A percentile compares a stretch with the other conserved stretches of the same genome.
These are phyloP conservation scores for Danio kyathit DNA, from an alignment of 2,797 vertebrate genomes.

Conservation along the genomic window DNA sequence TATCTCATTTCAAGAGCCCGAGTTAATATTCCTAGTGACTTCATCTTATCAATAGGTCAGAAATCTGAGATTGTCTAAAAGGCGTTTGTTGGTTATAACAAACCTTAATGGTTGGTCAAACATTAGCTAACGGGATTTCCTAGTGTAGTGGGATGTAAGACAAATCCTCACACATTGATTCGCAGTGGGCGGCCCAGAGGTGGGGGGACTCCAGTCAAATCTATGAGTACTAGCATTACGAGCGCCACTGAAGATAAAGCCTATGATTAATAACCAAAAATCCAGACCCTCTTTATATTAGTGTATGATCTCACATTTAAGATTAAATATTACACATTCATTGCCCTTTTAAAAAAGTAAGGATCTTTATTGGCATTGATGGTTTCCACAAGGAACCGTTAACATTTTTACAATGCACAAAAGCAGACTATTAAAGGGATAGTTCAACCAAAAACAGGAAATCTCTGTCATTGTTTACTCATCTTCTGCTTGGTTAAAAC, in stretches of 20 bases:
- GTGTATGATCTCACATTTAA: background rate
- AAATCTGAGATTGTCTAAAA: background rate
- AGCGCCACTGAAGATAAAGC: slow-evolving; percentile 4
- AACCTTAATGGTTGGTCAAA: background rate
- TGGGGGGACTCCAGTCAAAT: background rate
- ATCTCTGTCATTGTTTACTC: no score
- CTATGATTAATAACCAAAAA: background rate
- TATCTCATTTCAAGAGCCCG: slow-evolving; percentile 10
- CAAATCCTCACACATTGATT: background rate
- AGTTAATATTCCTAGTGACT: background rate
- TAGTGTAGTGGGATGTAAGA: background rate
- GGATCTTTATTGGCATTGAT: no score
- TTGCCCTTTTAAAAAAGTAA: no score
- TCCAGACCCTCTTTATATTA: background rate
- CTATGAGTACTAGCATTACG: background rate
- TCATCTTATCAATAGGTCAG: slow-evolving; percentile 11
- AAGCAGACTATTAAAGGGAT: no score
- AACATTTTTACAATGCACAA: no score
- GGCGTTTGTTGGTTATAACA: background rate
- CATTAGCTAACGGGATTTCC: background rate
- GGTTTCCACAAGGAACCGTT: no score
- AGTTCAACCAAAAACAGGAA: no score
- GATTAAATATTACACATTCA: background rate
- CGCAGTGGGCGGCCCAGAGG: background rate
- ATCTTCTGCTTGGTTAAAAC: no score